Conservation (phyloP, 2,113 vertebrate genomes). For the Phylloscopus trochilus region DNA sequence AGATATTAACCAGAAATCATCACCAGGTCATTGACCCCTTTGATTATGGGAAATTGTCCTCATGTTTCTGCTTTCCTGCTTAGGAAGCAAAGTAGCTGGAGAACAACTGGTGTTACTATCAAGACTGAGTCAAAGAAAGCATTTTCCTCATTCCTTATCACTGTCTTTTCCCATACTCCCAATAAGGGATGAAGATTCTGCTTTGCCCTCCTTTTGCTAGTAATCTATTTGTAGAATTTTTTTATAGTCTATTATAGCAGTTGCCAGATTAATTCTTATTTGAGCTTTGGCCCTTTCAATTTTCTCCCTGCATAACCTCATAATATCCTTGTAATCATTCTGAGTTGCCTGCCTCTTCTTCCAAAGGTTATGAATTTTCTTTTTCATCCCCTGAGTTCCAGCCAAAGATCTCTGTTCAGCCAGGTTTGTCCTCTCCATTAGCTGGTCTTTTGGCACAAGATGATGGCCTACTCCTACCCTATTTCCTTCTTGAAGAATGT, state of each 20-base stretch:
- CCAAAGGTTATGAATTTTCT: neutral
- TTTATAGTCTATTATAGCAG: neutral
- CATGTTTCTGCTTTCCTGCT: neutral
- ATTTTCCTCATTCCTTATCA: neutral
- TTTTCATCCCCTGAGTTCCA: neutral
- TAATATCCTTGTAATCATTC: neutral
- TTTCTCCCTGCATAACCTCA: neutral
- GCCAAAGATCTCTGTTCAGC: neutral
- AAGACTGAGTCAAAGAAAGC: neutral
- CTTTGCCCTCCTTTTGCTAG: neutral
- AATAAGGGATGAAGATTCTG: neutral
- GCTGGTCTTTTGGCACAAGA: neutral
- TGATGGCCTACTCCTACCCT: neutral
- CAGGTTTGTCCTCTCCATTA: neutral
- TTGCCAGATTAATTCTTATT: neutral
- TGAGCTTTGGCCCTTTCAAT: neutral
- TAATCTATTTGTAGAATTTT: neutral
- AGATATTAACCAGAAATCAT: neutral
- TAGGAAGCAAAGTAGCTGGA: rapidly evolving
- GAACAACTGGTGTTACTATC: neutral
- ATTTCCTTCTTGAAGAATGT: neutral
- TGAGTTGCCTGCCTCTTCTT: neutral
- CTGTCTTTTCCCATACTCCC: neutral
- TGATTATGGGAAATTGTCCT: neutral
- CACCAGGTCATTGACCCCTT: neutral